Percentiles rank a stretch among this genome's conserved stretches.
These are phyloP conservation scores for Drosophila planitibia DNA, from an alignment of 2,888 invertebrate species.

Conservation along the genomic window DNA sequence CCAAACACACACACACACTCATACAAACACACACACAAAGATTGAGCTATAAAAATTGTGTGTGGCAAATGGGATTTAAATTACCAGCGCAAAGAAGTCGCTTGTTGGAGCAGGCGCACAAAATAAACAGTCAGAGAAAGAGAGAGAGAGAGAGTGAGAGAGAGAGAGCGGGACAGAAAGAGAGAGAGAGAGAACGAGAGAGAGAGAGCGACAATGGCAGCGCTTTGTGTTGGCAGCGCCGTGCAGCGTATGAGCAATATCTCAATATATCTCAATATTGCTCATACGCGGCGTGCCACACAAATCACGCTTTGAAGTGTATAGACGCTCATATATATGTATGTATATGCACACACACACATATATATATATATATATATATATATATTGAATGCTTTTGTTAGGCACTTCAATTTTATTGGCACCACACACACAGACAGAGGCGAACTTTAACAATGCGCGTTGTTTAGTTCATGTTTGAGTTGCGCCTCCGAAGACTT, in stretches of 20 bases:
- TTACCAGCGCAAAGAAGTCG: constrained; percentile 60
- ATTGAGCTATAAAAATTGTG: constrained; percentile 61
- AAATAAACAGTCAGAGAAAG: background rate
- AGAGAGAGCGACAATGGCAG: constrained; percentile 13
- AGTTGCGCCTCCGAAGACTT: constrained; percentile 9
- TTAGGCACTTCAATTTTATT: constrained; percentile 59
- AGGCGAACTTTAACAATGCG: constrained; percentile 39
- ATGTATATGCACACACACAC: background rate
- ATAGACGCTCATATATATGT: background rate
- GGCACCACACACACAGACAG: constrained; percentile 15
- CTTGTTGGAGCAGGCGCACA: constrained; percentile 70
- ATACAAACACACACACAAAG: constrained; percentile 17
- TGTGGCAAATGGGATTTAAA: constrained; percentile 74
- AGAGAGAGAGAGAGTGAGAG: background rate
- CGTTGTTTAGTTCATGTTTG: constrained; percentile 29
- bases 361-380: background rate
- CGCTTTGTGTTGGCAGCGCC: constrained; percentile 47
- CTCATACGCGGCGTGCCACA: constrained; percentile 63
- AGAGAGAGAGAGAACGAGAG: constrained; percentile 2
- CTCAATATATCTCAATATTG: constrained; percentile 66
- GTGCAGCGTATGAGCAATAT: constrained; percentile 73
- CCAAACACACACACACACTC: constrained; percentile 2
- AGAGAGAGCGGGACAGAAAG: background rate
- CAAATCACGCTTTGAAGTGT: constrained; percentile 50
- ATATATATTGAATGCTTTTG: constrained; percentile 46